These are phyloP conservation scores for Pristionchus exspectatus DNA, from an alignment of 2,888 invertebrate genomes.

Conservation along the genomic window DNA sequence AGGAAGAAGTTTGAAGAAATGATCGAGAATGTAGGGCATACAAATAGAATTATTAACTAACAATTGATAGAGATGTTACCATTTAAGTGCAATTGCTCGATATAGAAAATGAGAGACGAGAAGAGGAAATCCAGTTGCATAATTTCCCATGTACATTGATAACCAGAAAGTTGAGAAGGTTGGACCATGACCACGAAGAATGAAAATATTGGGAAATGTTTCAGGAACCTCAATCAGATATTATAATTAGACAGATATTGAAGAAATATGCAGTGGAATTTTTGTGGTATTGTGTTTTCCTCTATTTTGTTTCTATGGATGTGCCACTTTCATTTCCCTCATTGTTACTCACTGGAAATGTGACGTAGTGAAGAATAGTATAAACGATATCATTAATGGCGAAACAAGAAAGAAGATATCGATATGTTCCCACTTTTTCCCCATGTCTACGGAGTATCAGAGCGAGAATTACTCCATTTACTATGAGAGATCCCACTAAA, in stretches of 20 bases:
- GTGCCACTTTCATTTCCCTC: too few relatives aligned
- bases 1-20: conserved; percentile 4
- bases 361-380: conserved; percentile 42
- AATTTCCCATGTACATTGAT: conserved; percentile 33
- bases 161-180: background rate
- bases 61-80: background rate
- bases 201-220: conserved; percentile 28
- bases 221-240: background rate
- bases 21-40: background rate
- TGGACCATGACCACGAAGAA: conserved; percentile 15
- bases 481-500: conserved; percentile 25
- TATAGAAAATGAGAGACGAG: conserved; percentile 33
- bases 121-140: conserved; percentile 14
- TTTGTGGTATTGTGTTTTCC: too few relatives aligned
- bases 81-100: conserved; percentile 1
- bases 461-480: background rate
- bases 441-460: background rate
- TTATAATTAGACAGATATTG: background rate
- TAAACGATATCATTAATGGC: conserved; percentile 46
- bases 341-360: conserved; percentile 3
- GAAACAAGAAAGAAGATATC: conserved; percentile 39
- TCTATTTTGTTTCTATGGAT: too few relatives aligned
- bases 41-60: background rate
- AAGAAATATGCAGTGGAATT: too few relatives aligned
- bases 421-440: conserved; percentile 23